phyloP scores from a whole-genome alignment of 92 coral and sea anemone genomes.

The Parazoanthus darwini region DNA sequence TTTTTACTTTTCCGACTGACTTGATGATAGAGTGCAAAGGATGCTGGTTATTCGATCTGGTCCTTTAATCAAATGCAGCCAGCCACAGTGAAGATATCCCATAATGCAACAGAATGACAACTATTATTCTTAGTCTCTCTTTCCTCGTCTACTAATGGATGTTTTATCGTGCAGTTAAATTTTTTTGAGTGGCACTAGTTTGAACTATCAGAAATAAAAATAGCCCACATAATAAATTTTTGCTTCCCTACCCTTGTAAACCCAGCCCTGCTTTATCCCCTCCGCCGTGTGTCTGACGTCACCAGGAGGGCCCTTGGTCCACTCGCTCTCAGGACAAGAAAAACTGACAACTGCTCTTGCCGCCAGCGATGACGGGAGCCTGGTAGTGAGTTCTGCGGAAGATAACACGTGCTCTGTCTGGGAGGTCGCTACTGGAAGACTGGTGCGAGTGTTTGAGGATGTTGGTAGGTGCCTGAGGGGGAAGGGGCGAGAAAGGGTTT shows the following conservation, averaged over 20 bases:
- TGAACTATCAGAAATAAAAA: too few relatives aligned
- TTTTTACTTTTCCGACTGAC: too few relatives aligned
- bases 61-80: too few relatives aligned
- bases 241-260: slow-evolving; percentile 33
- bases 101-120: too few relatives aligned
- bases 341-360: slow-evolving; percentile 64
- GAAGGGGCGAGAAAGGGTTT: not conserved
- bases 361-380: slow-evolving; percentile 69
- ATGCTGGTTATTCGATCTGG: too few relatives aligned
- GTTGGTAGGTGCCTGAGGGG: slow-evolving; percentile 49
- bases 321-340: slow-evolving; percentile 70
- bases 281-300: slow-evolving; percentile 70
- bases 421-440: slow-evolving; percentile 72
- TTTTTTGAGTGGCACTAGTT: too few relatives aligned
- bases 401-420: slow-evolving; percentile 65
- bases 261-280: slow-evolving; percentile 62
- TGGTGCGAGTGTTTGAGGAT: slow-evolving; percentile 60
- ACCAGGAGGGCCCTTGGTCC: slow-evolving; percentile 80
- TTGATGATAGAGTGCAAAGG: too few relatives aligned
- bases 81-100: too few relatives aligned
- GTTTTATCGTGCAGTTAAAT: too few relatives aligned
- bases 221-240: too few relatives aligned
- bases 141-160: too few relatives aligned
- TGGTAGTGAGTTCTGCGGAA: slow-evolving; percentile 62
- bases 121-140: too few relatives aligned